These are phyloP conservation scores for Parasteatoda tepidariorum DNA, from an alignment of 1,140 invertebrate species.

Conservation along the genomic window DNA sequence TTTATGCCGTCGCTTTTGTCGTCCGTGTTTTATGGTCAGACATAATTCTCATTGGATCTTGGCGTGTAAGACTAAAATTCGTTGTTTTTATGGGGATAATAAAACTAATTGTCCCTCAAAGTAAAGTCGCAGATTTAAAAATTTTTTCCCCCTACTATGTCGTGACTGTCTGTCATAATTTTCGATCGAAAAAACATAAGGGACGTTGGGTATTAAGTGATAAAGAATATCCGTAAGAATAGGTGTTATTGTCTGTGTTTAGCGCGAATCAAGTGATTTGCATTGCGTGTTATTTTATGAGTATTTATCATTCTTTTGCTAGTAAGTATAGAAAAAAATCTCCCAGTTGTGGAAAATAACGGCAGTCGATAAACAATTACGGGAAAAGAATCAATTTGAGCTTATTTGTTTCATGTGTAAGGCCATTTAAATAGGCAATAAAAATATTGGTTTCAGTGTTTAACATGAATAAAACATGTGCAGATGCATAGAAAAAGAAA, in stretches of 20 bases:
- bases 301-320: background rate
- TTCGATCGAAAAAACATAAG: background rate
- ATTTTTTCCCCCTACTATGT: too few species aligned
- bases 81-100: background rate
- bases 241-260: background rate
- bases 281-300: slow-evolving; percentile 14
- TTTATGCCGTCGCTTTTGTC: background rate
- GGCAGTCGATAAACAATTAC: background rate
- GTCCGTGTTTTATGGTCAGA: background rate
- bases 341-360: background rate
- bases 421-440: too few species aligned
- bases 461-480: too few species aligned
- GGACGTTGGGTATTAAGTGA: background rate
- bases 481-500: too few species aligned
- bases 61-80: background rate
- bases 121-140: slow-evolving; percentile 21
- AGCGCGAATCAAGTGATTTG: background rate
- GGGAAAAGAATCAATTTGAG: background rate
- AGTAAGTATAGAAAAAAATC: background rate
- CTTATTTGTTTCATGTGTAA: too few species aligned
- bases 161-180: slow-evolving; percentile 35
- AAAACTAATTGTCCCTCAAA: slow-evolving; percentile 20
- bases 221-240: slow-evolving; percentile 16
- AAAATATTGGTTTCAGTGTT: too few species aligned
- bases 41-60: background rate